A percentile compares a stretch with the other conserved stretches of the same genome.
These are phyloP conservation scores for Lamproptera curius DNA, from an alignment of 2,888 invertebrate genomes.

Conservation along the genomic window DNA sequence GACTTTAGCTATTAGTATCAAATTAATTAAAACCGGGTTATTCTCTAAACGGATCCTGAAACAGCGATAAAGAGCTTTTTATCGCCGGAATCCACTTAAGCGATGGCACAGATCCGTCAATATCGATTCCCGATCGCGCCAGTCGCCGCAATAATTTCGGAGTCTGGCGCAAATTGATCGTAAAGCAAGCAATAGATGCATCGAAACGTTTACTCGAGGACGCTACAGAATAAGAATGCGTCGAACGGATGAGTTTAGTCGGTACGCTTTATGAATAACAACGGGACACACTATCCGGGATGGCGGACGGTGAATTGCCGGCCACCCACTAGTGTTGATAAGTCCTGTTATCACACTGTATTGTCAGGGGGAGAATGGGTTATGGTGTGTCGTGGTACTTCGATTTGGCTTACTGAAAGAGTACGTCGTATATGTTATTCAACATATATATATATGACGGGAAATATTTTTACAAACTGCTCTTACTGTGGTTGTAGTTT, in stretches of 20 bases:
- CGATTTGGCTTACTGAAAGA: too few relatives aligned
- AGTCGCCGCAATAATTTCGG: conserved; percentile 36
- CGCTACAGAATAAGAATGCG: conserved; percentile 45
- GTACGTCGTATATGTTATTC: too few relatives aligned
- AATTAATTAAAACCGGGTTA: too few relatives aligned
- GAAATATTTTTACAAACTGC: too few relatives aligned
- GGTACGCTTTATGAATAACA: conserved; percentile 54
- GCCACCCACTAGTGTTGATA: conserved; percentile 18
- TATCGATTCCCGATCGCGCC: neutral
- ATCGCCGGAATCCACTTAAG: too few relatives aligned
- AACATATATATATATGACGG: too few relatives aligned
- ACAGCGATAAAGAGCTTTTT: too few relatives aligned
- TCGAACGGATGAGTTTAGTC: conserved; percentile 54
- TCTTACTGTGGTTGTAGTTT: too few relatives aligned
- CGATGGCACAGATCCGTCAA: neutral
- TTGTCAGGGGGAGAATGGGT: conserved; percentile 16
- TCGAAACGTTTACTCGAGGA: conserved; percentile 40
- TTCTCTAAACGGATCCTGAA: too few relatives aligned
- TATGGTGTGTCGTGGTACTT: neutral
- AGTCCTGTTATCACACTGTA: conserved; percentile 14
- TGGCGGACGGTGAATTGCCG: neutral
- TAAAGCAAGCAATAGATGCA: conserved; percentile 43
- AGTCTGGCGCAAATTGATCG: conserved; percentile 46
- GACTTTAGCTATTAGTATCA: too few relatives aligned
- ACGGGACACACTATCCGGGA: conserved; percentile 27